These are phyloP conservation scores for Zalophus californianus DNA, from an alignment of 2,797 vertebrate species.

Conservation along the genomic window DNA sequence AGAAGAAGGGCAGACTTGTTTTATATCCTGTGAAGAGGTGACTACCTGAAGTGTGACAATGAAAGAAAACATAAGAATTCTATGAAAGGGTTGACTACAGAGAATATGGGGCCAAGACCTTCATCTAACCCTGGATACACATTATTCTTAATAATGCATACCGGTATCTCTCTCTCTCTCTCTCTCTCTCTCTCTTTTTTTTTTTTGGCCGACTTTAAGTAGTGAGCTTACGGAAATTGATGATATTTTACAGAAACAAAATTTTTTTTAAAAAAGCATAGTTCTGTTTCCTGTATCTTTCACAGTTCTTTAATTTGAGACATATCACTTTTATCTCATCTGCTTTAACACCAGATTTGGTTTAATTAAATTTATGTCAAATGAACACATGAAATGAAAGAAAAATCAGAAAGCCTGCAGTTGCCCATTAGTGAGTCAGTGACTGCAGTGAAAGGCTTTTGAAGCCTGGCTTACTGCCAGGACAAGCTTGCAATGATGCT, in stretches of 20 bases:
- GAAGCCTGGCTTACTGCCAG: conserved; percentile 92
- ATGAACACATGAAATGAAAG: conserved; percentile 91
- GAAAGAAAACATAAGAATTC: conserved; percentile 88
- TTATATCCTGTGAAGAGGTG: conserved; percentile 88
- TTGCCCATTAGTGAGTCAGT: conserved; percentile 92
- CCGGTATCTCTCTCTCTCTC: background rate
- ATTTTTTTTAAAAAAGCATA: conserved; percentile 73
- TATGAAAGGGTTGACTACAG: conserved; percentile 89
- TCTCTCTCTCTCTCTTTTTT: background rate
- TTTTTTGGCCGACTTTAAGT: conserved; percentile 81
- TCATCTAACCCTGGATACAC: conserved; percentile 88
- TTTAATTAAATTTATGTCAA: conserved; percentile 94
- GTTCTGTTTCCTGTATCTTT: conserved; percentile 89
- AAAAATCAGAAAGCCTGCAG: conserved; percentile 92
- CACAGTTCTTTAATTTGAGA: conserved; percentile 90
- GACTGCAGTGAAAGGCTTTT: conserved; percentile 91
- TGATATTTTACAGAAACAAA: conserved; percentile 87
- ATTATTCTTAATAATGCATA: conserved; percentile 91
- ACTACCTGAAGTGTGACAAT: conserved; percentile 90
- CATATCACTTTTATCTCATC: conserved; percentile 91
- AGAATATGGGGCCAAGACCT: conserved; percentile 89
- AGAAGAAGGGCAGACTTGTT: conserved; percentile 86
- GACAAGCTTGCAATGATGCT: conserved; percentile 90
- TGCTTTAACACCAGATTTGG: conserved; percentile 91
- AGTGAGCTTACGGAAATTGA: conserved; percentile 87